Percentiles rank a stretch among this genome's conserved stretches.
These are phyloP conservation scores for Dolomedes plantarius DNA, from an alignment of 2,888 invertebrate species.

Conservation along the genomic window DNA sequence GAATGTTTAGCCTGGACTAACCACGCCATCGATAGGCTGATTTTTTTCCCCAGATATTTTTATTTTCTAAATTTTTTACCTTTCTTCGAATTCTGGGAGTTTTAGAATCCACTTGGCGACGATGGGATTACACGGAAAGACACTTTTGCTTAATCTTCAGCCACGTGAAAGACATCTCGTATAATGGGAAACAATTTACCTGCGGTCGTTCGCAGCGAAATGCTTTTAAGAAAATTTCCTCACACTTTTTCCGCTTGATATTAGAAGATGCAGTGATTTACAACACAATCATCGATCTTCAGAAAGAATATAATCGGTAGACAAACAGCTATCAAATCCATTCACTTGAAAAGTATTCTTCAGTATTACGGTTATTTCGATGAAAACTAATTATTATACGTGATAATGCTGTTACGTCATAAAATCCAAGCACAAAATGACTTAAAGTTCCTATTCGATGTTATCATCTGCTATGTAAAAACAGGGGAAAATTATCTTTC, in stretches of 20 bases:
- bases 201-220: conserved; percentile 62
- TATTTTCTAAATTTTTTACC: conserved; percentile 46
- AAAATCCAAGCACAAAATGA: too few relatives aligned
- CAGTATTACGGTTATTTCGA: too few relatives aligned
- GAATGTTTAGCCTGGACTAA: conserved; percentile 7
- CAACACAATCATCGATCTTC: too few relatives aligned
- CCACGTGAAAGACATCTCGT: conserved; percentile 40
- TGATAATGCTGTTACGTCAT: too few relatives aligned
- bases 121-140: conserved; percentile 58
- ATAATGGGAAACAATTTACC: conserved; percentile 66
- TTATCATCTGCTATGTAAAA: too few relatives aligned
- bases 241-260: conserved; percentile 20
- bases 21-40: neutral
- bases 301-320: too few relatives aligned
- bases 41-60: conserved; percentile 1
- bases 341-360: too few relatives aligned
- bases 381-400: too few relatives aligned
- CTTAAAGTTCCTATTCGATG: too few relatives aligned
- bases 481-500: too few relatives aligned
- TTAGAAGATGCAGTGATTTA: neutral
- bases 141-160: conserved; percentile 65
- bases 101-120: conserved; percentile 29
- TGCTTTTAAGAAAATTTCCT: conserved; percentile 70
- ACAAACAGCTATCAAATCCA: too few relatives aligned
- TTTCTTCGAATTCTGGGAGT: conserved; percentile 33